These are phyloP conservation scores for Proteles cristata DNA, from an alignment of 2,113 vertebrate species.

Conservation along the genomic window DNA sequence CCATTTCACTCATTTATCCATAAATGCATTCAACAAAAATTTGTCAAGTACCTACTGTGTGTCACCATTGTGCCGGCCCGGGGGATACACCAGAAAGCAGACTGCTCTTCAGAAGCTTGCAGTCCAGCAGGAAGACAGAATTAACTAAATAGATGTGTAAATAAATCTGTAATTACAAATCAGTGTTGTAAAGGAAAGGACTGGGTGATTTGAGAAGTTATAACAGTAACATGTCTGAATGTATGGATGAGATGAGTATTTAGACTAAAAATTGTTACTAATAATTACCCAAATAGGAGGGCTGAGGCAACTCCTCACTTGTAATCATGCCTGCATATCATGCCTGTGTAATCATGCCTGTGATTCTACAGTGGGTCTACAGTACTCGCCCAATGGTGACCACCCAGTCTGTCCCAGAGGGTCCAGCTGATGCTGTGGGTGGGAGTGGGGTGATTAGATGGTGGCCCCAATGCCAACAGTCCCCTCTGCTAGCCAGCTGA, in stretches of 20 bases:
- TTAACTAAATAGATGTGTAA: background rate
- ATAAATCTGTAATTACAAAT: slow-evolving; percentile 11
- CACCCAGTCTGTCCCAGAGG: background rate
- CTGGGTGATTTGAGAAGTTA: background rate
- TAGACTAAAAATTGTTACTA: background rate
- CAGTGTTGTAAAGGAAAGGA: background rate
- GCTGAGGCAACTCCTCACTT: background rate
- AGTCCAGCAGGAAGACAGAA: background rate
- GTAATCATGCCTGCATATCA: background rate
- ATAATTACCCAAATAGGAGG: background rate
- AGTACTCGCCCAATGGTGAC: background rate
- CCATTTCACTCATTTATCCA: background rate
- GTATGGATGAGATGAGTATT: background rate
- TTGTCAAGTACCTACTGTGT: background rate
- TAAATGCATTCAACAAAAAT: background rate
- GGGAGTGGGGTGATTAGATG: background rate
- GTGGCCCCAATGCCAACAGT: too few species aligned
- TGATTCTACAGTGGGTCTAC: background rate
- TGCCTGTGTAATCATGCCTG: too few species aligned
- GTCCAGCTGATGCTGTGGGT: background rate
- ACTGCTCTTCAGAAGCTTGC: background rate
- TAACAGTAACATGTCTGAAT: background rate
- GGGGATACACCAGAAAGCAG: background rate
- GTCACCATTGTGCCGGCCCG: background rate
- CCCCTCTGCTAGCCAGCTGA: background rate